Base-by-base conservation (phyloP, 1,140 invertebrate species). In the Alviniconcha marisindica region DNA sequence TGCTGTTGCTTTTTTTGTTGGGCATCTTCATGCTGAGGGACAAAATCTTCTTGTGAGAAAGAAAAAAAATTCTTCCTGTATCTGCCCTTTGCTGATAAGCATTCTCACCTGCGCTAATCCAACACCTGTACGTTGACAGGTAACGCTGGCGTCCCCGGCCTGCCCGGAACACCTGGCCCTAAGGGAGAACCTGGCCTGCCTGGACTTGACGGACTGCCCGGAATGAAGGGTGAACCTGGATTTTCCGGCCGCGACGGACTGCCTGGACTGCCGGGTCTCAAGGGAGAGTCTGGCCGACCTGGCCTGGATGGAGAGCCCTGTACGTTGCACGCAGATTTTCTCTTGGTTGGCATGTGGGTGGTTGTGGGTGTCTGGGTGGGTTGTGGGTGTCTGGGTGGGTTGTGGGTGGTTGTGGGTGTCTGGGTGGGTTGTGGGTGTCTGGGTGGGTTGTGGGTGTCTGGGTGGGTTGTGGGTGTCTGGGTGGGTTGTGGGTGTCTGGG, bases 161-260 rank as follows among this genome's bases (percentile, higher is more conserved):
- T 80, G 24, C 74, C 83, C 83, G 88, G 88, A 28, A 28, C 73
- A 14, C 33, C 84, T 33, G 88, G 88, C 31, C 15, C 24, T 1
- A 66, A 71, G 7, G 85, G 85, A 51, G 82, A 83, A 33, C 1
- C 80, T 33, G 86, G 86, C 15, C 42, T 78, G 4, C 54, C 77
- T 69, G 87, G 87, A 74, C 69, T 81, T 14, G 73, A 83, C 66
- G 86, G 86, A 48, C 83, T 91, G 24, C 85, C 89, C 48, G 91
- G 92, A 36, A 63, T 87, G 10, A 91, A 91, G 85, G 91, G 82
- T 40, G 81, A 81, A 40, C 14, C 76, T 81, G 89, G 89, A 77
- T 81, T 79, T 24, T 83, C 85, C 77, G 90, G 91, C n/a, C 85
- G 56, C 24, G 85, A 86, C 69, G 91, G 91, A 36, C 81, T 86